phyloP scores from a whole-genome alignment of 2,888 invertebrate genomes.

The Athalia cordata region DNA sequence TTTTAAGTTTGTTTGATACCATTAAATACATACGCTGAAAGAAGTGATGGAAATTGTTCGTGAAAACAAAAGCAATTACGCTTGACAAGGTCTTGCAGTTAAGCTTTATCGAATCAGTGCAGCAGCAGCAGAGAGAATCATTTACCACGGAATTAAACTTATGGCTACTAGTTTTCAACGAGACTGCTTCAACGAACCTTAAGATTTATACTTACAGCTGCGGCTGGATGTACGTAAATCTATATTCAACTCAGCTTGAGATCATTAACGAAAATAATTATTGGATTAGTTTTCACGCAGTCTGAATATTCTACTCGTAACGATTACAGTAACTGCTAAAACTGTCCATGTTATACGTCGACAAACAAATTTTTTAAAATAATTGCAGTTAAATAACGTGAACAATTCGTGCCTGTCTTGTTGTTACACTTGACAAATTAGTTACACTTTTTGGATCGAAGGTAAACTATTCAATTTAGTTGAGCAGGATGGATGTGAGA shows the following conservation, averaged over 20 bases:
- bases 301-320: not conserved
- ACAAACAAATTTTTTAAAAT: too few relatives aligned
- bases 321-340: not conserved
- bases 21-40: too few relatives aligned
- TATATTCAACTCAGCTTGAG: not conserved
- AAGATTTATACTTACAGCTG: not conserved
- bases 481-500: too few relatives aligned
- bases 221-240: too few relatives aligned
- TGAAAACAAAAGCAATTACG: not conserved
- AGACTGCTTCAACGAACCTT: not conserved
- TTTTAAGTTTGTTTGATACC: too few relatives aligned
- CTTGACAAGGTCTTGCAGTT: not conserved
- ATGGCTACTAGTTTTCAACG: not conserved
- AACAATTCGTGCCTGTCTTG: too few relatives aligned
- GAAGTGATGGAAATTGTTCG: too few relatives aligned
- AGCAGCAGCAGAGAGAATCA: not conserved
- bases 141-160: not conserved
- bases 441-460: too few relatives aligned
- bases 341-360: too few relatives aligned
- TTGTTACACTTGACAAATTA: too few relatives aligned
- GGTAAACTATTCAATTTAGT: too few relatives aligned
- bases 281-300: constrained; percentile 16
- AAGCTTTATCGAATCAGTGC: not conserved
- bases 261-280: not conserved
- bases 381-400: too few relatives aligned